Evolutionary conservation across 2,797 vertebrate species (phyloP).

Genomic region (Heterohyrax brucei): DNA sequence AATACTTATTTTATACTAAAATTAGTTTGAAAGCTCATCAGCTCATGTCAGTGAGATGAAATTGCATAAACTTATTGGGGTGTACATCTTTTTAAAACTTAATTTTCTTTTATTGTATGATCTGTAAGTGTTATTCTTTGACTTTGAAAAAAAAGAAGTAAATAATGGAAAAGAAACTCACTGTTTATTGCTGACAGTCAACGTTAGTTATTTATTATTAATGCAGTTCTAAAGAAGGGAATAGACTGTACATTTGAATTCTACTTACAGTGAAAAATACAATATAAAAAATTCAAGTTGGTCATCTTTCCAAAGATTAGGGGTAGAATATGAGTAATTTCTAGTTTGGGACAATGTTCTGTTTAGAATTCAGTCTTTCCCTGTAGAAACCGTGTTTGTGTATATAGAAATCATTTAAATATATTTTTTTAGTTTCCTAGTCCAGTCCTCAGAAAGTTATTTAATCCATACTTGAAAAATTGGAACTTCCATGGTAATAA

Average conservation of each 20-base stretch:
- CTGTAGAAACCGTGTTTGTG: not conserved
- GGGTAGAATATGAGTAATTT: not conserved
- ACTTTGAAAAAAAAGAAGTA: constrained; percentile 52
- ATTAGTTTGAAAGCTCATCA: not conserved
- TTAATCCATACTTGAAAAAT: constrained; percentile 8
- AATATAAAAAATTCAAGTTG: not conserved
- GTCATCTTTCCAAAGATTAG: not conserved
- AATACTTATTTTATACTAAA: not conserved
- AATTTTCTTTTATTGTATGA: constrained; percentile 54
- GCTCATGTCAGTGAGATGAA: not conserved
- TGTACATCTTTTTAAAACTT: not conserved
- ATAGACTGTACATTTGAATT: not conserved
- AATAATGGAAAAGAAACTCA: constrained; percentile 31
- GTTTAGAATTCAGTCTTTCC: constrained; percentile 1
- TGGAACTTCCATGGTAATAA: not conserved
- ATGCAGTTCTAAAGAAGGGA: not conserved
- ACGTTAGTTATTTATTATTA: constrained; percentile 21
- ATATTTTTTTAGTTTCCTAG: constrained; percentile 28
- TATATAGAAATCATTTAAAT: not conserved
- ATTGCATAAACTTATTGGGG: not conserved
- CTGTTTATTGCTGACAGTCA: not conserved
- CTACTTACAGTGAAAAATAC: not conserved
- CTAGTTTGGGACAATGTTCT: not conserved
- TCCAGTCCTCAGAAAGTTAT: not conserved
- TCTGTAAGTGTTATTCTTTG: constrained; percentile 49